These are phyloP conservation scores for Herpailurus yagouaroundi DNA, from an alignment of 2,113 vertebrate genomes.

Conservation along the genomic window DNA sequence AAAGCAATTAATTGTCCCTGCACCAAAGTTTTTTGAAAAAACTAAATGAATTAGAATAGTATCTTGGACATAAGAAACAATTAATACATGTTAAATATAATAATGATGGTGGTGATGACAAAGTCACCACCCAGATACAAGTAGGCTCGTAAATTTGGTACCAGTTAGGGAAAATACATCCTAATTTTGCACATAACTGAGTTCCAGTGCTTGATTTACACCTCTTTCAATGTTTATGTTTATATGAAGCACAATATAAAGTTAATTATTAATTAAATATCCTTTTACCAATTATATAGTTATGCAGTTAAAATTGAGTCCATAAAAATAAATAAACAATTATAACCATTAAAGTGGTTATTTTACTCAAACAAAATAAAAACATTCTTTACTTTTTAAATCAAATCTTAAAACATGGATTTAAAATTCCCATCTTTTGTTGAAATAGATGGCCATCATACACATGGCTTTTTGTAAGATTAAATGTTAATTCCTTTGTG, in stretches of 20 bases:
- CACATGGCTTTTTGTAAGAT: neutral
- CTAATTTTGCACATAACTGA: neutral
- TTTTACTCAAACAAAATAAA: neutral
- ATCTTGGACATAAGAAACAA: neutral
- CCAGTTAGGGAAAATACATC: neutral
- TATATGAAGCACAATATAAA: neutral
- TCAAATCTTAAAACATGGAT: neutral
- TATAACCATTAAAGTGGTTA: neutral
- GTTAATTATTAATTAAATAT: neutral
- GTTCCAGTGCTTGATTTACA: neutral
- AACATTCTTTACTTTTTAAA: constrained; percentile 4
- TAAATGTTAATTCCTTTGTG: neutral
- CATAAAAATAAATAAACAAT: neutral
- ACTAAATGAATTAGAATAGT: neutral
- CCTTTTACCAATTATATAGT: neutral
- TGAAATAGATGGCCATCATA: neutral
- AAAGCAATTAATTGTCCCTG: neutral
- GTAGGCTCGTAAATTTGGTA: neutral
- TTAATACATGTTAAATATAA: neutral
- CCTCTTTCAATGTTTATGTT: neutral
- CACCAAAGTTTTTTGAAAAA: neutral
- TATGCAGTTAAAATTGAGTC: neutral
- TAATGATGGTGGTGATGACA: neutral
- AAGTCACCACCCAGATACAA: neutral
- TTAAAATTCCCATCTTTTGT: neutral